Base-by-base conservation (phyloP, 2,797 vertebrate genomes). In the Semaprochilodus insignis region DNA sequence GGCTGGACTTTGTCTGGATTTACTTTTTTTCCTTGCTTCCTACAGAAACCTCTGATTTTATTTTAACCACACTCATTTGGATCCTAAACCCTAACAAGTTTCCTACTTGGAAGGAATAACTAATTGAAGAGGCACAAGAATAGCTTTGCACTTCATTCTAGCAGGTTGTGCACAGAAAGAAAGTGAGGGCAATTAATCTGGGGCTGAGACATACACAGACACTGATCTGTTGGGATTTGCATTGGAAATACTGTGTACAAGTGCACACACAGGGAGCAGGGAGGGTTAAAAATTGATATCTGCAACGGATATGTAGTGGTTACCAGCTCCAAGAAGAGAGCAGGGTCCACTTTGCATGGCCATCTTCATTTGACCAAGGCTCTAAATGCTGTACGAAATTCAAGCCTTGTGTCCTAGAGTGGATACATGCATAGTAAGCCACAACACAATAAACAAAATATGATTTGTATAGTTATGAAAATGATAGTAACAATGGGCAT, bases 301-400 rank as follows among this genome's bases (percentile, higher is more conserved):
- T 69, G 77, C 57, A 80, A 75, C 19, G 70, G 63, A 83, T 75
- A 75, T 31, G 6, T 6, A 54, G 77, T 34, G 78, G 77, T 70
- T 69, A 36, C 59, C 60, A 52, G 74, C 57, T 31, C 7, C 16
- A 74, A 75, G 48, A 44, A 16, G 54, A 60, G 34, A 60, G 74
- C 8, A 76, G 44, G 44, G 48, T 52, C 17, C 23, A 71, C 13
- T 83, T 79, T 71, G 73, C 83, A 76, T 76, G 31, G 13, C 63
- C 15, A 78, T 79, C 55, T 23, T 57, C 27, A 14, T 19, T 31
- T 8, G 21, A 40, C 36, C 55, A 69, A 51, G 25, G 23, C 23
- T 25, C n/a, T 69, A 31, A 54, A 69, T 34, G 21, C 23, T 19
- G 19, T 5, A 48, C 23, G 55, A 84, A 70, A 69, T 73, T 40